A percentile compares a stretch with the other conserved stretches of the same genome.
Evolutionary conservation across 2,888 invertebrate genomes (phyloP).

Genomic region (Thumatha senex): DNA sequence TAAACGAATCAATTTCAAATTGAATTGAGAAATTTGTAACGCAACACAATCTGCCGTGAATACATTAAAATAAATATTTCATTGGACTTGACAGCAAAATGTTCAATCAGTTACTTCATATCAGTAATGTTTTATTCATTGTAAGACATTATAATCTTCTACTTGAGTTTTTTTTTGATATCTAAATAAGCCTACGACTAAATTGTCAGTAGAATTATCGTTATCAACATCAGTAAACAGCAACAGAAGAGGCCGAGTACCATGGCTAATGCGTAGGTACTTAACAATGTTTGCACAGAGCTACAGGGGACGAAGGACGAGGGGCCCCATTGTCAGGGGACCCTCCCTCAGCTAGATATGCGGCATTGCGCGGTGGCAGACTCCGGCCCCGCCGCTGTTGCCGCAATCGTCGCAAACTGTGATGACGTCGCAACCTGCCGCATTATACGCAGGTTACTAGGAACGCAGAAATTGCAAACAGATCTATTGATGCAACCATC

Average conservation of each 20-base stretch:
- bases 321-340: conserved; percentile 37
- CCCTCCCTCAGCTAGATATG: conserved; percentile 32
- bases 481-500: conserved; percentile 22
- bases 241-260: conserved; percentile 20
- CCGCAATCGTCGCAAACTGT: conserved; percentile 33
- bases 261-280: conserved; percentile 33
- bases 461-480: conserved; percentile 53
- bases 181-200: no score
- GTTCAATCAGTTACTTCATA: neutral
- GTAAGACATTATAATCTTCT: no score
- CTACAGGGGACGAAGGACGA: conserved; percentile 27
- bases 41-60: conserved; percentile 22
- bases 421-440: conserved; percentile 63
- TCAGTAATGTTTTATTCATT: no score
- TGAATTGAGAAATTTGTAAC: conserved; percentile 33
- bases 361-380: conserved; percentile 13
- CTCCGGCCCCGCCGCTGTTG: conserved; percentile 27
- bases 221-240: conserved; percentile 33
- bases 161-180: no score
- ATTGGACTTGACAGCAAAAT: conserved; percentile 14
- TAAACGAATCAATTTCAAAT: conserved; percentile 34
- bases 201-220: neutral
- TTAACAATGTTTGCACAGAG: conserved; percentile 25
- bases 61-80: conserved; percentile 25
- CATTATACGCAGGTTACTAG: conserved; percentile 76